Conservation (phyloP, 2,797 vertebrate species). For the Perodicticus potto region DNA sequence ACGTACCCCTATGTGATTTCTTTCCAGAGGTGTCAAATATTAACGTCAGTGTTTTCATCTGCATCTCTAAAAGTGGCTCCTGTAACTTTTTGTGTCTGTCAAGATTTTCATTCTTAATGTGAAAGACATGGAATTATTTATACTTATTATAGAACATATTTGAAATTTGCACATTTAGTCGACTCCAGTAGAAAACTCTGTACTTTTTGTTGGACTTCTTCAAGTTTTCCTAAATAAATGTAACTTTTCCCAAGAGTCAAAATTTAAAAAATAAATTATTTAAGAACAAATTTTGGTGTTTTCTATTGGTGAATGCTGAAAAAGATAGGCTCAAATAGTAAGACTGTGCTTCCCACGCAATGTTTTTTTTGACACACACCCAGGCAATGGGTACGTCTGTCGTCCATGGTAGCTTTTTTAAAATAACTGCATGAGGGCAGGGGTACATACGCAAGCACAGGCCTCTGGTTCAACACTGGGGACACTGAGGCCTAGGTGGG, state of each 20-base stretch:
- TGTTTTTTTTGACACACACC: background rate
- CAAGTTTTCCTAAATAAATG: slow-evolving; percentile 78
- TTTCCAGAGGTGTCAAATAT: slow-evolving; percentile 46
- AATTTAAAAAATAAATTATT: slow-evolving; percentile 90
- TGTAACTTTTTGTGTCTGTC: slow-evolving; percentile 81
- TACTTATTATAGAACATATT: slow-evolving; percentile 86
- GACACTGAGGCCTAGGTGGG: background rate
- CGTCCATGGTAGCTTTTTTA: background rate
- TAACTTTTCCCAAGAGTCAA: slow-evolving; percentile 79
- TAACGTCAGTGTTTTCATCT: slow-evolving; percentile 63
- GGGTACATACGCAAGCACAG: too few species aligned
- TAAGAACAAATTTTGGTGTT: slow-evolving; percentile 80
- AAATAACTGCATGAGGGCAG: background rate
- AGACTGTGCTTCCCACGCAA: background rate
- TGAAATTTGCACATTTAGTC: slow-evolving; percentile 89
- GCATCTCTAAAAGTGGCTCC: slow-evolving; percentile 77
- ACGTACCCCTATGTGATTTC: background rate
- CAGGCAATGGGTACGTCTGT: background rate
- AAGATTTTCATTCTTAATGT: slow-evolving; percentile 85
- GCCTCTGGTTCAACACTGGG: background rate
- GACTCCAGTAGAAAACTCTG: slow-evolving; percentile 77
- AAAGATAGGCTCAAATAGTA: background rate
- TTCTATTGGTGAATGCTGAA: slow-evolving; percentile 51
- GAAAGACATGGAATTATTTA: slow-evolving; percentile 88
- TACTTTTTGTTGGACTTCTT: slow-evolving; percentile 75